Evolutionary conservation across 2,113 vertebrate genomes (phyloP).

Genomic region (Gambusia holbrooki): DNA sequence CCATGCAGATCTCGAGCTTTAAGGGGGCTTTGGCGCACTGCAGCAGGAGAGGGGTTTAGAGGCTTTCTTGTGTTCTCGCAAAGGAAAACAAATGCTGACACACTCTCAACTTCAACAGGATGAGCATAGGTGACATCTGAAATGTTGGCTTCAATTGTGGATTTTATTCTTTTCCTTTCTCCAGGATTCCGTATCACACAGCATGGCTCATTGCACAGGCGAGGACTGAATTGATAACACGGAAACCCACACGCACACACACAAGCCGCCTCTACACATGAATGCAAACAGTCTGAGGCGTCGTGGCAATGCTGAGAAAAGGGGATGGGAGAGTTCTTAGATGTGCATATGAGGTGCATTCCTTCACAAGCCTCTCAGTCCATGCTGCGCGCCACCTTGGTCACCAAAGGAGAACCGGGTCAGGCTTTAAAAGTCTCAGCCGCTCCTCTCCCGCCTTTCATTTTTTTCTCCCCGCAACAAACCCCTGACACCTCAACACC

Average conservation of each 20-base stretch:
- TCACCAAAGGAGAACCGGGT: constrained; percentile 61
- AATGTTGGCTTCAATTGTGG: constrained; percentile 42
- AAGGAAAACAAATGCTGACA: constrained; percentile 51
- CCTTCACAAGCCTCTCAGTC: constrained; percentile 53
- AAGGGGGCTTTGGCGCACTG: constrained; percentile 21
- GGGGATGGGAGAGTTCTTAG: constrained; percentile 63
- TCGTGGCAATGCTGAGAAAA: constrained; percentile 17
- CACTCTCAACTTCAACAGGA: constrained; percentile 47
- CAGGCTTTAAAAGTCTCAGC: constrained; percentile 65
- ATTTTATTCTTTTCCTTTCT: constrained; percentile 36
- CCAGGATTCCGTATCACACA: constrained; percentile 50
- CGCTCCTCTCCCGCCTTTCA: constrained; percentile 47
- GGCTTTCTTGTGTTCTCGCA: constrained; percentile 29
- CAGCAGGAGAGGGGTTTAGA: constrained; percentile 7
- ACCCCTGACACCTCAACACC: constrained; percentile 42
- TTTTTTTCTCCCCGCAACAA: constrained; percentile 34
- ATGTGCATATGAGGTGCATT: constrained; percentile 74
- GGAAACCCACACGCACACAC: background rate
- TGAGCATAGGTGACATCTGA: constrained; percentile 54
- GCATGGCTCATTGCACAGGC: constrained; percentile 46
- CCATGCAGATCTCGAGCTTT: constrained; percentile 22
- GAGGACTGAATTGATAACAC: constrained; percentile 43
- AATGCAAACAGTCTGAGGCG: constrained; percentile 37
- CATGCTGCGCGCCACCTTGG: constrained; percentile 57
- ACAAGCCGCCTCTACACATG: background rate